Base-by-base conservation (phyloP, 30 jellyfish, hydroid and myxozoan species). In the Mastigias papua region DNA sequence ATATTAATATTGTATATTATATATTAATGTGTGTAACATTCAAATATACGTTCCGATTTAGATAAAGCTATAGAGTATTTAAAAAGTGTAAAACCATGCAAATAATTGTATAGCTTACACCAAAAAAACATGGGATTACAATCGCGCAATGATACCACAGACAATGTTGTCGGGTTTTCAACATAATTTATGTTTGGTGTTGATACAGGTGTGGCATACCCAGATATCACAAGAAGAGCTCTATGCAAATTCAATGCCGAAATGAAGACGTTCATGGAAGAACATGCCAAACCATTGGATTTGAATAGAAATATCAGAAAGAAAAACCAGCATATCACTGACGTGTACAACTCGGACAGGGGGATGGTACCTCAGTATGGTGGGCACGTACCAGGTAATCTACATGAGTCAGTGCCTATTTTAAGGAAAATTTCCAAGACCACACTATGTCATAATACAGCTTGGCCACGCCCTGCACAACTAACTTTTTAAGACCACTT, bases 331-430 rank as follows among this genome's bases (percentile, higher is more conserved):
- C n/a, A n/a, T n/a, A n/a, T n/a, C n/a, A n/a, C n/a, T n/a, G n/a
- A n/a, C 16, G 86, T 94, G 49, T 94, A 88, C 67, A 86, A 76
- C 35, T 69, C 91, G 7, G 96, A 89, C 51, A 79, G 90, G 16
- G 98, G 98, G 49, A 94, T 94, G 98, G 94, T 94, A 0, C 98
- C 98, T 31, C 86, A 91, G 34, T 94, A 94, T 78, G 86, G 97
- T 1, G 98, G 98, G 28, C 98, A 94, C 37, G 74, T 94, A 28
- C 98, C 94, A 89, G 98, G 98, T 89, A 83, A 22, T 3, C 11
- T 37, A 37, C 6, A 37, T 3, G 54, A 3, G 54, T 3, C 11
- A 37, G 10, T 37, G 54, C 54, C 10, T 37, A 37, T 37, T 27
- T n/a, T n/a, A n/a, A n/a, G n/a, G n/a, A n/a, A n/a, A n/a, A n/a